These are phyloP conservation scores for Mastomys coucha DNA, from an alignment of 2,113 vertebrate species.

Conservation along the genomic window DNA sequence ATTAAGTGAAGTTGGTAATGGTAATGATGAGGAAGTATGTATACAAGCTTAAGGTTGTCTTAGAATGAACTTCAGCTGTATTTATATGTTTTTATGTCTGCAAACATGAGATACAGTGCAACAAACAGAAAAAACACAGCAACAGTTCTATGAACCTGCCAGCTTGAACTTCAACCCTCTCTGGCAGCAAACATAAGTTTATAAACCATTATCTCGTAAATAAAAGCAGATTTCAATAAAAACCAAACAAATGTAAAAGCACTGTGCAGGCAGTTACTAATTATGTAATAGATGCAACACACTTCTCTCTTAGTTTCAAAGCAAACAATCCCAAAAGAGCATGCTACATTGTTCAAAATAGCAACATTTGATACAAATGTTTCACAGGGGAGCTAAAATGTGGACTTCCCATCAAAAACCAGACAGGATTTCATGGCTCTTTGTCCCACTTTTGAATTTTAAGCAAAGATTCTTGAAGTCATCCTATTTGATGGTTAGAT, in stretches of 20 bases:
- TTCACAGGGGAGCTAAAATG: not conserved
- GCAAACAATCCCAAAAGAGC: conserved; percentile 15
- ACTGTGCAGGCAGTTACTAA: not conserved
- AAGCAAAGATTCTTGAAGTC: not conserved
- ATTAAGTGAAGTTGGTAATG: not conserved
- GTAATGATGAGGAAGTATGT: conserved; percentile 11
- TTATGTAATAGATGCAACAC: not conserved
- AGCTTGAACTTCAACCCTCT: conserved; percentile 16
- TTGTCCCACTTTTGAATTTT: not conserved
- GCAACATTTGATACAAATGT: not conserved
- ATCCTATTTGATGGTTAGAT: not conserved
- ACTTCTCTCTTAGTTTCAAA: conserved; percentile 45
- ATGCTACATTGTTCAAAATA: not conserved
- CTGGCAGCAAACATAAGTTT: not conserved
- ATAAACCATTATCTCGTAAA: not conserved
- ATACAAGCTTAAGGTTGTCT: not conserved
- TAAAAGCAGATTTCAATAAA: conserved; percentile 24
- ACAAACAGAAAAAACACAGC: not conserved
- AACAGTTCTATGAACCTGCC: not conserved
- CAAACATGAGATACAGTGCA: not conserved
- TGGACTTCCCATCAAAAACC: not conserved
- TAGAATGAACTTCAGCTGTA: not conserved
- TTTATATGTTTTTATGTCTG: not conserved
- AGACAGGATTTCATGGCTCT: not conserved
- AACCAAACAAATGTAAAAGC: not conserved